phyloP scores from a whole-genome alignment of 2,113 vertebrate genomes.

The Recurvirostra avosetta region DNA sequence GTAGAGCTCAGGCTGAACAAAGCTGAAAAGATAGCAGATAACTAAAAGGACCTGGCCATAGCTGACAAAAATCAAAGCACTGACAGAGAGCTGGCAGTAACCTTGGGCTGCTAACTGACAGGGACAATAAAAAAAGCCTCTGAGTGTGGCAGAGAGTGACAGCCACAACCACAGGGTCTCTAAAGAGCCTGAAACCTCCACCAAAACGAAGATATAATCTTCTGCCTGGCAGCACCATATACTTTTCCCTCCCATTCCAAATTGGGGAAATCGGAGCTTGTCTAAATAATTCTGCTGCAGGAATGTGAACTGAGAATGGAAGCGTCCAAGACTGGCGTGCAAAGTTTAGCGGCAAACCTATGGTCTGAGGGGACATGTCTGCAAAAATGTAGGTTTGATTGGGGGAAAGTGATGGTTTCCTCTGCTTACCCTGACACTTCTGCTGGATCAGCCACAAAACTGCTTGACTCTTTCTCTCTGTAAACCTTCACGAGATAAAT shows the following conservation, averaged over 20 bases:
- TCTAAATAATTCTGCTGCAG: not conserved
- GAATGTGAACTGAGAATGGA: not conserved
- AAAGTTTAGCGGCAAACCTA: not conserved
- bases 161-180: slow-evolving; percentile 71
- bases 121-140: slow-evolving; percentile 85
- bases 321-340: not conserved
- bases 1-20: slow-evolving; percentile 92
- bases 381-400: not conserved
- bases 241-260: not conserved
- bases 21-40: slow-evolving; percentile 88
- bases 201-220: slow-evolving; percentile 60
- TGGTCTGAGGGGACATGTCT: not conserved
- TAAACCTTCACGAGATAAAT: not conserved
- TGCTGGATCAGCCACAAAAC: not conserved
- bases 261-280: not conserved
- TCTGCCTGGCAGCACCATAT: slow-evolving; percentile 31
- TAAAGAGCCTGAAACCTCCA: slow-evolving; percentile 59
- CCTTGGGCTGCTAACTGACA: slow-evolving; percentile 92
- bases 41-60: slow-evolving; percentile 89
- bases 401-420: not conserved
- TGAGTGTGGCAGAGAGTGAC: slow-evolving; percentile 77
- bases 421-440: not conserved
- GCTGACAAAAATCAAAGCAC: slow-evolving; percentile 90
- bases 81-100: slow-evolving; percentile 91
- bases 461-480: not conserved